Evolutionary conservation across 2,888 invertebrate species (phyloP), one percentile per base, ranked within the genome.

Genomic region (Plagodis dolabraria): DNA sequence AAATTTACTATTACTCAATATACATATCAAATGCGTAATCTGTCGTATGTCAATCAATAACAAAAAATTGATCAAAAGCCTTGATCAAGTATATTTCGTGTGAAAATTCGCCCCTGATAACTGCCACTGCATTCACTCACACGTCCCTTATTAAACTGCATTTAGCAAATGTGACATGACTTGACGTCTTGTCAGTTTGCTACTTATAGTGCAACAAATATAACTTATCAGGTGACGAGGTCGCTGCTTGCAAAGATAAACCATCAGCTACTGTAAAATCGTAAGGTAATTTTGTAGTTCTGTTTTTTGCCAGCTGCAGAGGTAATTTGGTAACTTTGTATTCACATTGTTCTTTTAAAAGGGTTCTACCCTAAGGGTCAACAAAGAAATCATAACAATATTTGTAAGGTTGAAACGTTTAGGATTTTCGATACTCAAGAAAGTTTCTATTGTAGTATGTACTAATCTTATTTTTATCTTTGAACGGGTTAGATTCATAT

Each of bases 121-220:
- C 53, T 55, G 58, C 34, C 36, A 47, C 40, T 46, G 36, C 42
- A 43, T 54, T 54, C 43, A 40, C 47, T 49, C 38, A 74, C 72
- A 71, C 68, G 57, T 68, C 68, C 67, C 69, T 78, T 79, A 84
- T 86, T 83, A 83, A 83, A 78, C 65, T 80, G 79, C 81, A 83
- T 83, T 84, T 80, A 71, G 53, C 70, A 60, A 73, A 72, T 74
- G 74, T 82, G 85, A 75, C 80, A 67, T 75, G 82, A 79, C 83
- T 71, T 75, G 79, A 74, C 72, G 74, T 67, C 69, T 76, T 80
- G 80, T 83, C 81, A 85, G 78, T 78, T 78, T 53, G 56, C 47
- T 36, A 50, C 57, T 57, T 56, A 40, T 22, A 22, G 22, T 22
- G 22, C 22, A 22, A 22, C 22, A 22, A 22, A 22, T 22, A 1